Conservation (phyloP, 2,797 vertebrate genomes). For the Syndactyla subalaris region DNA sequence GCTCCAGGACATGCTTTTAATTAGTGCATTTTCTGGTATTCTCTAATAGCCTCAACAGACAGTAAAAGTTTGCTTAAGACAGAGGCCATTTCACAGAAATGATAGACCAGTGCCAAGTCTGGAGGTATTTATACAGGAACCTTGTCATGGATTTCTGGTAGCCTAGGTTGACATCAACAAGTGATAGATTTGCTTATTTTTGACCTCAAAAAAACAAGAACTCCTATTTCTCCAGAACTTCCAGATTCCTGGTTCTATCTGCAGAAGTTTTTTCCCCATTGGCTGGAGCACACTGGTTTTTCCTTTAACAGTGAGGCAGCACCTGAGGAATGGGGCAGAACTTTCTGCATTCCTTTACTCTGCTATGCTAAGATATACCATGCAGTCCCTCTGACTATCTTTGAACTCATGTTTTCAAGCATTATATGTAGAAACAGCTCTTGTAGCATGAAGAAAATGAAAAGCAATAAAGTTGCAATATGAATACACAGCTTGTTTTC, state of each 20-base stretch:
- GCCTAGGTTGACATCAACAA: neutral
- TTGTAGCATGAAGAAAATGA: neutral
- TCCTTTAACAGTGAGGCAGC: neutral
- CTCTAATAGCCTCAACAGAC: neutral
- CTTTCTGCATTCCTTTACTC: neutral
- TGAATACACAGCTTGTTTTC: neutral
- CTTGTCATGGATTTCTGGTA: neutral
- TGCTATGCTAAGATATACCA: neutral
- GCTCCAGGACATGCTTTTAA: neutral
- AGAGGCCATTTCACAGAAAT: neutral
- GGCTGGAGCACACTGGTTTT: neutral
- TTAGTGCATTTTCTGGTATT: neutral
- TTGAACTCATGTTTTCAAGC: neutral
- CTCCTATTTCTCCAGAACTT: neutral
- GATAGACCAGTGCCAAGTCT: neutral
- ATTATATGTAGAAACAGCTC: neutral
- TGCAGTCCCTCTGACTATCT: neutral
- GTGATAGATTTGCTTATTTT: neutral
- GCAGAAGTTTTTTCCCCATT: neutral
- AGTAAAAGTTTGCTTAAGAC: neutral
- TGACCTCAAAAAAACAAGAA: neutral
- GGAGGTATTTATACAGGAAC: neutral
- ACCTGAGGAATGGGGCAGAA: neutral
- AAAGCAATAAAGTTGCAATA: neutral
- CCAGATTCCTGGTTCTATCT: neutral